Percentiles rank a stretch among this genome's conserved stretches.
These are phyloP conservation scores for Drosophila putrida DNA, from an alignment of 2,888 invertebrate genomes.

Conservation along the genomic window DNA sequence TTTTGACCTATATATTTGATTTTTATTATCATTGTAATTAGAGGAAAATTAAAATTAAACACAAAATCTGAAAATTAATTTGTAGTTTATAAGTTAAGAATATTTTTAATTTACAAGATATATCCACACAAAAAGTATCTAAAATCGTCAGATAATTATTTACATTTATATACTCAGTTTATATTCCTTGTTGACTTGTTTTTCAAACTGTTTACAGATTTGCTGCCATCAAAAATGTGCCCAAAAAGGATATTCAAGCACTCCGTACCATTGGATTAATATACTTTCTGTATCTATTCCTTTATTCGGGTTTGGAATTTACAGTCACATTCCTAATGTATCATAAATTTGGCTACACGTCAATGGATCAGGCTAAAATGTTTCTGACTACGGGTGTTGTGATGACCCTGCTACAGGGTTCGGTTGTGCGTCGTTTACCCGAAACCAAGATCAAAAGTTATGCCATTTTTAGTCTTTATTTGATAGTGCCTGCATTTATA, in stretches of 20 bases:
- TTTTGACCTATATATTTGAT: no score
- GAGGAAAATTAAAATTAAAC: no score
- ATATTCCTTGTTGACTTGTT: no score
- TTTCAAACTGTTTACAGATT: constrained; percentile 85
- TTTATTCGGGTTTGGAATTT: constrained; percentile 98
- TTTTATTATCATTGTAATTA: no score
- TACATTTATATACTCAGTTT: no score
- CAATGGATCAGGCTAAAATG: constrained; percentile 99
- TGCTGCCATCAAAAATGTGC: constrained; percentile 89
- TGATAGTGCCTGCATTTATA: constrained; percentile 95
- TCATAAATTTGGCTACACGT: constrained; percentile 94
- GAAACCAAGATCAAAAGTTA: constrained; percentile 90
- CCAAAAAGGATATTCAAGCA: constrained; percentile 88
- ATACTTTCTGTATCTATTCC: constrained; percentile 96
- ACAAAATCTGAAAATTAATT: no score
- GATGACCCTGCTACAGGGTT: constrained; percentile 96
- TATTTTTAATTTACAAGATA: no score
- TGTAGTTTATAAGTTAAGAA: no score
- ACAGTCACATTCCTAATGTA: constrained; percentile 98
- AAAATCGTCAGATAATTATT: no score
- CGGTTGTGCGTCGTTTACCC: constrained; percentile 93
- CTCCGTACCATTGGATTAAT: constrained; percentile 90
- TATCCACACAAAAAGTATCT: no score
- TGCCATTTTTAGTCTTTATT: constrained; percentile 91
- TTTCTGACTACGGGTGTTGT: constrained; percentile 95